Evolutionary conservation across 2,797 vertebrate species (phyloP).

Genomic region (Aulostomus chinensis): DNA sequence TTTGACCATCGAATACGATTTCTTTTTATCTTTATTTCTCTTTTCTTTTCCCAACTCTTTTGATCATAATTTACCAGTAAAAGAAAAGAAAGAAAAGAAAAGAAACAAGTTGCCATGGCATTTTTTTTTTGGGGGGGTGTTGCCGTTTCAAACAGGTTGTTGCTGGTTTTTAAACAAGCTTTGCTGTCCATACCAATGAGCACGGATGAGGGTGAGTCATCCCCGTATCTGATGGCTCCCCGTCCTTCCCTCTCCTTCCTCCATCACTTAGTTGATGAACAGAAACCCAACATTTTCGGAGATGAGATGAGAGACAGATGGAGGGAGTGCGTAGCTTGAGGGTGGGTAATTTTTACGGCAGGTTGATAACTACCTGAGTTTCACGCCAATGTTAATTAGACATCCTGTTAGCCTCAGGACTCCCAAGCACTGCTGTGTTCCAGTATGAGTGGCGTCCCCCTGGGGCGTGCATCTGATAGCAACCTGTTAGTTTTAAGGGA

Average conservation of each 20-base stretch:
- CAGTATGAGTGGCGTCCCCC: background rate
- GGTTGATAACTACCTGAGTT: constrained; percentile 21
- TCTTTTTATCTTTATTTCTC: too few species aligned
- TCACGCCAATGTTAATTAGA: constrained; percentile 33
- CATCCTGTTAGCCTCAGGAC: constrained; percentile 11
- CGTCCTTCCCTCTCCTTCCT: background rate
- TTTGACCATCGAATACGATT: too few species aligned
- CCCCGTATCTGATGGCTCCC: constrained; percentile 18
- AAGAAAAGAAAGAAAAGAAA: too few species aligned
- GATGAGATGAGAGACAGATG: constrained; percentile 38
- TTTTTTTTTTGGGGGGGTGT: too few species aligned
- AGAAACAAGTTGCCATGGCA: too few species aligned
- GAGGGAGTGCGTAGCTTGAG: constrained; percentile 9
- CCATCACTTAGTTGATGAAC: constrained; percentile 23
- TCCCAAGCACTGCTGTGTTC: background rate
- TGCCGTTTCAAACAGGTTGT: too few species aligned
- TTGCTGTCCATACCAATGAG: constrained; percentile 12
- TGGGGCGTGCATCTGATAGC: background rate
- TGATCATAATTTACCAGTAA: too few species aligned
- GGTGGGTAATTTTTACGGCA: constrained; percentile 24
- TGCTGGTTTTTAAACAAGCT: constrained; percentile 7
- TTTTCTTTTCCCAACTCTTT: too few species aligned
- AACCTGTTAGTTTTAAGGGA: background rate
- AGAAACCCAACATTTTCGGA: constrained; percentile 36
- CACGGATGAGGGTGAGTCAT: constrained; percentile 17